phyloP scores from a whole-genome alignment of 2,113 vertebrate species.

The Brienomyrus longianalis region DNA sequence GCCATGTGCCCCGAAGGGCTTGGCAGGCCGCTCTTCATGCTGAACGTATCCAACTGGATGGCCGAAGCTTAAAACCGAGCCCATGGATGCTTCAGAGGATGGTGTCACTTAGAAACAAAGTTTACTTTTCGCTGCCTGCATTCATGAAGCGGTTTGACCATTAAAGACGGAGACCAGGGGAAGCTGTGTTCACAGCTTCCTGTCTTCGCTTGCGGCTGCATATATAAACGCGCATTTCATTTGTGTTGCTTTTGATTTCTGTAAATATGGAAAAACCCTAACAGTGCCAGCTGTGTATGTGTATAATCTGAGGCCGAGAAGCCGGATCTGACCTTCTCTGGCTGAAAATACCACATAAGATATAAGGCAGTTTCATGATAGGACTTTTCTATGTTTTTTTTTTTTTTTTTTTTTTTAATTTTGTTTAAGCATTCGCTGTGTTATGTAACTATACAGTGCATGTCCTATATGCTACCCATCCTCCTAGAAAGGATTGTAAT shows the following conservation, averaged over 20 bases:
- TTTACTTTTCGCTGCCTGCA: not conserved
- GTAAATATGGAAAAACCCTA: not conserved
- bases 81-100: not conserved
- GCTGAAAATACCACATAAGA: not conserved
- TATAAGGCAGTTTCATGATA: not conserved
- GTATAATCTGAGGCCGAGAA: not conserved
- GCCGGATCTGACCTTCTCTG: not conserved
- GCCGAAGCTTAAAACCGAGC: not conserved
- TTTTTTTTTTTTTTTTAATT: not conserved
- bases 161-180: not conserved
- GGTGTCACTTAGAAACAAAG: not conserved
- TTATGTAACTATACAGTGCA: not conserved
- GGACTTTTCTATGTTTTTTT: not conserved
- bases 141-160: not conserved
- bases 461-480: conserved; percentile 7
- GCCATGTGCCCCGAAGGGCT: too few relatives aligned
- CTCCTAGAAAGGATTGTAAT: not conserved
- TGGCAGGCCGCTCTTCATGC: not conserved
- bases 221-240: not conserved
- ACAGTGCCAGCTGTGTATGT: not conserved
- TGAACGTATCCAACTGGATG: not conserved
- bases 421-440: not conserved
- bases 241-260: not conserved
- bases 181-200: not conserved
- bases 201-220: not conserved